Conservation (phyloP, 2,113 vertebrate genomes). For the Pedionomus torquatus region DNA sequence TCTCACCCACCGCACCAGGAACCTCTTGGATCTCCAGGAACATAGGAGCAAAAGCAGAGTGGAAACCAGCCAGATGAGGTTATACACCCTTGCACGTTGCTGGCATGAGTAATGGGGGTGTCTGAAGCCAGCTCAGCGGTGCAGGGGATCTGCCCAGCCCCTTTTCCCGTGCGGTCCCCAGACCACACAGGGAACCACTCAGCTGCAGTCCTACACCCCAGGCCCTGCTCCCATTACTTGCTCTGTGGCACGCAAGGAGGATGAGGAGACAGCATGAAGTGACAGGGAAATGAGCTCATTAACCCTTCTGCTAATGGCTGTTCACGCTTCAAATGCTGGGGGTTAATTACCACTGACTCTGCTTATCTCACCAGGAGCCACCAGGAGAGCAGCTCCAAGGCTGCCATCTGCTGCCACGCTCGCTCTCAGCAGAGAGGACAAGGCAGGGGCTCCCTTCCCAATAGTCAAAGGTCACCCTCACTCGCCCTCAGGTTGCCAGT, state of each 20-base stretch:
- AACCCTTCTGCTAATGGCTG: constrained; percentile 61
- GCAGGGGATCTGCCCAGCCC: neutral
- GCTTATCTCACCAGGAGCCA: constrained; percentile 66
- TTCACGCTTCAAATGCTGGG: constrained; percentile 39
- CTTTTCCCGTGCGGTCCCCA: neutral
- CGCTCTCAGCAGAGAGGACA: neutral
- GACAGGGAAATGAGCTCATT: constrained; percentile 62
- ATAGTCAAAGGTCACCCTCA: neutral
- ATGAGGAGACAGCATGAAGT: constrained; percentile 24
- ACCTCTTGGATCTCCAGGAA: neutral
- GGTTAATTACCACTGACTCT: constrained; percentile 72
- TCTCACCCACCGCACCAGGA: neutral
- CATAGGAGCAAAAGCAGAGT: neutral
- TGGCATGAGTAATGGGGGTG: neutral
- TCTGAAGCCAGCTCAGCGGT: neutral
- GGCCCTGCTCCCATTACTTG: neutral
- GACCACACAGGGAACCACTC: neutral
- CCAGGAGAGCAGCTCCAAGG: neutral
- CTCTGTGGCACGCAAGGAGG: neutral
- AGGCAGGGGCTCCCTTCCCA: neutral
- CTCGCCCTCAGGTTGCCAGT: neutral
- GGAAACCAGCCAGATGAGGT: neutral
- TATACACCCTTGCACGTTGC: neutral
- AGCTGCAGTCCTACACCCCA: accelerated
- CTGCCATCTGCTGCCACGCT: neutral